Conservation (phyloP, 2,888 invertebrate species). For the Cantharis rufa region DNA sequence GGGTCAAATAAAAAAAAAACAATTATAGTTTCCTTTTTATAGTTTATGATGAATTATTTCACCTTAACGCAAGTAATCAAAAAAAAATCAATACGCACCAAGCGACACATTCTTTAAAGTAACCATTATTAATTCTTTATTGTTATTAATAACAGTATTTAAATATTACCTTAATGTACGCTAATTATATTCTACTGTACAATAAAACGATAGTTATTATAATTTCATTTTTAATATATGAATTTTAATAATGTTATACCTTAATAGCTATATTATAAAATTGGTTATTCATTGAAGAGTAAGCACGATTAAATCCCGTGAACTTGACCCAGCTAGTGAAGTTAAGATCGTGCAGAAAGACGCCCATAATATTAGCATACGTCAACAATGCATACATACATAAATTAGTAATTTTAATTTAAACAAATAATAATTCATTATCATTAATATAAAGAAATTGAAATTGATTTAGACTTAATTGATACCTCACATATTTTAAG, state of each 20-base stretch:
- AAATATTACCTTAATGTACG: constrained; percentile 31
- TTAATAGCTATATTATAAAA: constrained; percentile 32
- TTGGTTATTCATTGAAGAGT: constrained; percentile 35
- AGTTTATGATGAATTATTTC: not conserved
- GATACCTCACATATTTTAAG: not conserved
- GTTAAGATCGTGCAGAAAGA: constrained; percentile 23
- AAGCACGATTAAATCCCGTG: constrained; percentile 26
- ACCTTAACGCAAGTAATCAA: not conserved
- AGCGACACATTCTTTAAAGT: not conserved
- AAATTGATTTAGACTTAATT: not conserved
- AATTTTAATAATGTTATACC: constrained; percentile 25
- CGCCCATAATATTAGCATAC: constrained; percentile 30
- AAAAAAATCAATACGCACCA: not conserved
- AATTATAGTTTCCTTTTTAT: not conserved
- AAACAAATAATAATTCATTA: constrained; percentile 25
- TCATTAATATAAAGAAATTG: constrained; percentile 7
- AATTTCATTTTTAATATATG: constrained; percentile 20
- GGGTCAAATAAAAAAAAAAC: not conserved
- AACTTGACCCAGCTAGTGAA: constrained; percentile 29
- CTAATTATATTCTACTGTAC: constrained; percentile 31
- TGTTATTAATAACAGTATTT: constrained; percentile 20
- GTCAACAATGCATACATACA: constrained; percentile 36
- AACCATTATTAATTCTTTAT: not conserved
- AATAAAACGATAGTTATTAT: constrained; percentile 23
- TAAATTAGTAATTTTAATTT: constrained; percentile 36